Evolutionary conservation across 2,113 vertebrate species (phyloP), one percentile per base, ranked within the genome.

Genomic region (Colossoma macropomum): DNA sequence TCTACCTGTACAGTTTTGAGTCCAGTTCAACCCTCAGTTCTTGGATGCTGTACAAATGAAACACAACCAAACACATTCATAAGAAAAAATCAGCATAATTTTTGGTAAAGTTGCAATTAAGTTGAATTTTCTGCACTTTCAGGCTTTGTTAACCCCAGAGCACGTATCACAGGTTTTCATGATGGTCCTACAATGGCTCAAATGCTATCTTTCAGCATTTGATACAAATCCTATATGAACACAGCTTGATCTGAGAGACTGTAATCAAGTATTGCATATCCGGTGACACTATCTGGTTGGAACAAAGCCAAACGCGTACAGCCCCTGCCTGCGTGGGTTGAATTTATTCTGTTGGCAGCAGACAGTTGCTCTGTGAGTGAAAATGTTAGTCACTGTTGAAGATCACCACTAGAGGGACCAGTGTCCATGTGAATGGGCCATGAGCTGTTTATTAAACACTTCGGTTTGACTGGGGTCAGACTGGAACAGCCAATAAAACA

Each of bases 331-430:
- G 38, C 13, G 38, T 41, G 23, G 34, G 68, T 45, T 17, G 68
- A 69, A 9, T 38, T 21, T 28, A 10, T 28, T 52, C 25, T 68
- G 19, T 65, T 63, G 63, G 62, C n/a, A 71, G 63, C 30, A 70
- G 68, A 45, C n/a, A 25, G 19, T 38, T 70, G 34, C 68, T 62
- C 16, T 81, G 50, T 23, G 56, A 41, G 41, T 21, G 15, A 19
- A 32, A 32, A 50, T 54, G 11, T 45, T 15, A 48, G 52, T 2
- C n/a, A 11, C 32, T 48, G 25, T 41, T 19, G 56, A n/a, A 54
- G 41, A 27, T 85, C 5, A 79, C 93, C 93, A 93, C 90, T 80
- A 94, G 93, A 90, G 90, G 93, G 92, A 83, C 90, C 86, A 88
- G 56, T 85, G 71, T 28, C 30, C 89, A 88, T 87, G 89, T 32